Base-by-base conservation (phyloP, 2,888 invertebrate genomes). In the Tetheella fluctuosa region DNA sequence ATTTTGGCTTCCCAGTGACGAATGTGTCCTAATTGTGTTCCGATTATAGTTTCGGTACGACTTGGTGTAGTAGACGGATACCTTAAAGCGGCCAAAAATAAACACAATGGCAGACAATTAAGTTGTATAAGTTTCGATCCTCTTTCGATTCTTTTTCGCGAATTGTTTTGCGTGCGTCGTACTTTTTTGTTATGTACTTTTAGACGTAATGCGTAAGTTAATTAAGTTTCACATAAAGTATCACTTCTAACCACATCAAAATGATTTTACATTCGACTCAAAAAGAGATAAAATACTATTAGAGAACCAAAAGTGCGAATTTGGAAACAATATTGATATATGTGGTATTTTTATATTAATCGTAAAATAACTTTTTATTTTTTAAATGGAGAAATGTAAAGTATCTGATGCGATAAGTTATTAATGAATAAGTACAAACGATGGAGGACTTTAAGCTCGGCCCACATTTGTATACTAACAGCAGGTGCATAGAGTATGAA, bases 311-410 rank as follows among this genome's bases (percentile, higher is more conserved):
- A 86, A 85, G 81, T 81, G 81, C 81, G 85, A 87, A 86, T 87
- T 89, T 86, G 84, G 77, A 79, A 84, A 82, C 80, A 84, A 86
- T 86, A 85, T 88, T 86, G 77, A 74, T 78, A 75, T 83, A 81
- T 76, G 79, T 84, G 79, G 90, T 92, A 92, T 92, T 92, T 92
- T 92, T 92, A 83, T 92, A 92, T 48, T 48, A 48, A 84, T 82
- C 80, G 77, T 81, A 80, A 80, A 79, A 77, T 48, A 48, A 48
- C 20, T 79, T 78, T 79, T 87, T 83, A 81, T 82, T 83, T 85
- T 86, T 67, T 8, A 48, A 48, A 48, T 48, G 17, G 10, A 48
- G 48, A 20, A 48, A 48, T 48, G 76, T 69, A 69, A 71, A 71
- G 65, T 79, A 80, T 80, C 76, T 77, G 73, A 83, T 75, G 80